Percentiles rank a stretch among this genome's conserved stretches.
phyloP scores from a whole-genome alignment of 2,113 vertebrate species.

The Phoenicopterus ruber region DNA sequence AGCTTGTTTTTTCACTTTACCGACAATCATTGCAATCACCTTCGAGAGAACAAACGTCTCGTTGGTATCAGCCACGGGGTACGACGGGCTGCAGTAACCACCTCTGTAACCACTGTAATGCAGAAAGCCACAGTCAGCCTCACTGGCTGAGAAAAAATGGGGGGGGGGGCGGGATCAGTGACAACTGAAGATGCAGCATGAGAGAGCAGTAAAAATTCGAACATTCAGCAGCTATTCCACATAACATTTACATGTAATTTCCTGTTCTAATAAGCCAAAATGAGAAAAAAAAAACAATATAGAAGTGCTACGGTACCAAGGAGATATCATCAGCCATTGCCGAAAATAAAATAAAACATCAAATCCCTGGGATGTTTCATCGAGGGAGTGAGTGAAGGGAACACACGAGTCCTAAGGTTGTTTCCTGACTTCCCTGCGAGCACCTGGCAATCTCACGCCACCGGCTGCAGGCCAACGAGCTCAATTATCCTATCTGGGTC shows the following conservation, averaged over 20 bases:
- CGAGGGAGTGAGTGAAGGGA: not conserved
- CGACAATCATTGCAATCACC: not conserved
- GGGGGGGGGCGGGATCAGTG: rapidly evolving
- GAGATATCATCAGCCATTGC: not conserved
- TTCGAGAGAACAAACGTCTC: not conserved
- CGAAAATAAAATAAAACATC: not conserved
- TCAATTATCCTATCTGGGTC: not conserved
- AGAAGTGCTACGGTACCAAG: not conserved
- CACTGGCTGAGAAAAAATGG: not conserved
- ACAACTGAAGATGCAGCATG: not conserved
- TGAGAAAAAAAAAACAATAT: not conserved
- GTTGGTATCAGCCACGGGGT: not conserved
- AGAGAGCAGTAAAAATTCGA: not conserved
- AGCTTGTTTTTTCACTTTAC: not conserved
- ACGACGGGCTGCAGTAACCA: not conserved
- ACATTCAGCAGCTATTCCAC: not conserved
- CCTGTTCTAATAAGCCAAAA: slow-evolving; percentile 23
- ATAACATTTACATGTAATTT: not conserved
- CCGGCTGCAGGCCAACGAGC: rapidly evolving
- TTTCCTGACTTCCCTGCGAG: not conserved
- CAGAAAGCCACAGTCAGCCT: not conserved
- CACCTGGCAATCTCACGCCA: not conserved
- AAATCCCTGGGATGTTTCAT: not conserved
- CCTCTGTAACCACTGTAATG: not conserved
- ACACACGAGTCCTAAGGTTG: not conserved